Evolutionary conservation across 2,113 vertebrate genomes (phyloP).

Genomic region (Sander vitreus): DNA sequence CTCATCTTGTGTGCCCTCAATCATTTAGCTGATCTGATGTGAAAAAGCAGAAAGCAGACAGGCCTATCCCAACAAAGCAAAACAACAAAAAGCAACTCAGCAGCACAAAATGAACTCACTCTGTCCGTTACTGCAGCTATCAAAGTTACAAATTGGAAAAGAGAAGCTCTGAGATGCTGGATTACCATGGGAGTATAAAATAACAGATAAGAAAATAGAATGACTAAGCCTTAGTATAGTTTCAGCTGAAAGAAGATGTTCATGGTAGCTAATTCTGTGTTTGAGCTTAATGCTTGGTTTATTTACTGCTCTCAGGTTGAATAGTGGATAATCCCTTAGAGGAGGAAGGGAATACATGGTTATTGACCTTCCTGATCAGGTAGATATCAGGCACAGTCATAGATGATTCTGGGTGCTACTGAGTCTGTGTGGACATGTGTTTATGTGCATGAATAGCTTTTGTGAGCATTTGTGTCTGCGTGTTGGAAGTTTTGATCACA

Average conservation of each 20-base stretch:
- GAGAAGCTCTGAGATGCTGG: conserved; percentile 8
- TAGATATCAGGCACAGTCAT: conserved; percentile 5
- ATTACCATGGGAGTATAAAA: background rate
- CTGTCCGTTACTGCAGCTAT: conserved; percentile 16
- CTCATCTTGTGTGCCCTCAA: conserved; percentile 40
- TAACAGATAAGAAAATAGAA: conserved; percentile 4
- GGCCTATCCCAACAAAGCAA: conserved; percentile 47
- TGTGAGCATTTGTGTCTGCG: background rate
- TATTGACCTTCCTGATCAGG: conserved; percentile 49
- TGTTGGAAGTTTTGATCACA: conserved; percentile 36
- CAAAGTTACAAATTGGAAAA: conserved; percentile 17
- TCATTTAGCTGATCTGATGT: conserved; percentile 47
- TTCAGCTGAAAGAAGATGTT: conserved; percentile 19
- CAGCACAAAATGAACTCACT: conserved; percentile 5
- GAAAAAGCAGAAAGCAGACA: conserved; percentile 36
- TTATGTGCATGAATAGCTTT: conserved; percentile 12
- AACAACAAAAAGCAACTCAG: conserved; percentile 46
- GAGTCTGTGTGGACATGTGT: background rate
- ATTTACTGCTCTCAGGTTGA: conserved; percentile 22
- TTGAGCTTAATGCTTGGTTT: conserved; percentile 6
- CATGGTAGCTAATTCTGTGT: conserved; percentile 15
- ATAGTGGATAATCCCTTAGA: conserved; percentile 21
- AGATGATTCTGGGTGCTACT: conserved; percentile 9
- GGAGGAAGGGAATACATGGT: conserved; percentile 25
- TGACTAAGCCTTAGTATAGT: background rate